Evolutionary conservation across 2,797 vertebrate genomes (phyloP).

Genomic region (Scolopax bukidnonensis): DNA sequence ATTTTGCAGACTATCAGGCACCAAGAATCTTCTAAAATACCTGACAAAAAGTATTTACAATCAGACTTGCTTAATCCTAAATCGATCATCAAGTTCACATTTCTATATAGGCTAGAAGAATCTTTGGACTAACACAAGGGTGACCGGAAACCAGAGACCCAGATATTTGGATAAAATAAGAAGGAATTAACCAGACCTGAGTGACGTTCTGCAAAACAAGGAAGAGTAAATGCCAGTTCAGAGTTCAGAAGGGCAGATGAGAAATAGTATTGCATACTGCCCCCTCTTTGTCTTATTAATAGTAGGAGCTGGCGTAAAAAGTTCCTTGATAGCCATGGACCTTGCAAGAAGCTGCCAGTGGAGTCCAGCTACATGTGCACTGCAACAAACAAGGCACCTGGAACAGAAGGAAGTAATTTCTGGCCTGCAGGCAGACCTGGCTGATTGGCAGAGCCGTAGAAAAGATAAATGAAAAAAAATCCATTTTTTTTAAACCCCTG

Average conservation of each 20-base stretch:
- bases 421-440: not conserved
- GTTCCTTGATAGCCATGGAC: accelerated
- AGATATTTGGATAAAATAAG: not conserved
- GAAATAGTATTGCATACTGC: not conserved
- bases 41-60: not conserved
- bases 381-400: not conserved
- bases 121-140: not conserved
- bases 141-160: not conserved
- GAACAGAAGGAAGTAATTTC: not conserved
- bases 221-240: not conserved
- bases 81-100: not conserved
- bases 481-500: not conserved
- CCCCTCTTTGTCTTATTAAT: not conserved
- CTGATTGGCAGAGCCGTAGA: not conserved
- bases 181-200: not conserved
- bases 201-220: not conserved
- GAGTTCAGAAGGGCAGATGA: not conserved
- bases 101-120: not conserved
- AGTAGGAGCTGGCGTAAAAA: not conserved
- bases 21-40: slow-evolving; percentile 2
- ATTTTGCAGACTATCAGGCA: not conserved
- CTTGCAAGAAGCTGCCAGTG: not conserved
- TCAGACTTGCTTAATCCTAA: not conserved
- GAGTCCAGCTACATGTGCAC: accelerated
- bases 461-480: not conserved